These are phyloP conservation scores for Coluber constrictor DNA, from an alignment of 2,797 vertebrate species.

Conservation along the genomic window DNA sequence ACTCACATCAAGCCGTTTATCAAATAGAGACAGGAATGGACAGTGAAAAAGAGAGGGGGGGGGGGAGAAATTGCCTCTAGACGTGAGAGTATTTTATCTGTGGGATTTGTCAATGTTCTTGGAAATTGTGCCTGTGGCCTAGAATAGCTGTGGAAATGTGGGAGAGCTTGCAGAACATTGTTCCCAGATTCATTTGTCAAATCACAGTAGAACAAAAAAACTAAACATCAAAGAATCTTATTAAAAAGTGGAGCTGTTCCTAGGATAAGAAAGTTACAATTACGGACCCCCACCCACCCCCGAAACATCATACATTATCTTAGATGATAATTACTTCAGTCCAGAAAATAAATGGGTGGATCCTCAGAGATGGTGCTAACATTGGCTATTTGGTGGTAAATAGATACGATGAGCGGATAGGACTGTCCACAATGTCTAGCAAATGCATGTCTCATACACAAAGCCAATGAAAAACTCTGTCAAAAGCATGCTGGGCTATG, in stretches of 20 bases:
- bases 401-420: neutral
- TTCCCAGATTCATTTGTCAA: conserved; percentile 1
- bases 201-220: neutral
- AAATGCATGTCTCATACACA: neutral
- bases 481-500: neutral
- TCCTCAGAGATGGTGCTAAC: neutral
- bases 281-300: neutral
- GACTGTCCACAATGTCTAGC: neutral
- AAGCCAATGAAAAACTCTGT: neutral
- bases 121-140: neutral
- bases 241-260: neutral
- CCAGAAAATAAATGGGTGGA: neutral
- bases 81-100: conserved; percentile 13
- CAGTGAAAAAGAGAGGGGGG: neutral
- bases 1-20: conserved; percentile 9
- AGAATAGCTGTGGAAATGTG: neutral
- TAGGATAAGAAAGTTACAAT: neutral
- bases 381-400: neutral
- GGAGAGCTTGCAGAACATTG: neutral
- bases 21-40: conserved; percentile 7
- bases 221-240: neutral
- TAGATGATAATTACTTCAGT: neutral
- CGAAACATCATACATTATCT: neutral
- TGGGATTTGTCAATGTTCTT: neutral
- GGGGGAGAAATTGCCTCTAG: neutral